Percentiles rank a stretch among this genome's conserved stretches.
Conservation (phyloP, 1,140 invertebrate species). For the Pseudoatta argentina region DNA sequence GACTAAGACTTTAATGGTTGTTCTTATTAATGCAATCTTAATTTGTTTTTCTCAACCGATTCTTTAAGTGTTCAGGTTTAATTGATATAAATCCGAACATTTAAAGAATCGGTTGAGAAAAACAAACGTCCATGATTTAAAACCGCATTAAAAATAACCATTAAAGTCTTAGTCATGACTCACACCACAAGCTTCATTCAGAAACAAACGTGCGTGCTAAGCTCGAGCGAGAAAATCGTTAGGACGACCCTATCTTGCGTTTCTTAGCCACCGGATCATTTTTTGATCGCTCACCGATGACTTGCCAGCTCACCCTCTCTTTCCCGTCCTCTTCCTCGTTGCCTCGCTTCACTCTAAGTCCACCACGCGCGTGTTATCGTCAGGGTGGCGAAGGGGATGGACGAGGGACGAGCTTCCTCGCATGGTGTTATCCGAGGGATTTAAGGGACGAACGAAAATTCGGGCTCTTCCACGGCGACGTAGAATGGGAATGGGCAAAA, state of each 20-base stretch:
- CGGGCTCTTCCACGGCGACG: conserved; percentile 65
- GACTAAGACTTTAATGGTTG: not conserved
- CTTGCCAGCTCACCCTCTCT: conserved; percentile 76
- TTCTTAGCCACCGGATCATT: conserved; percentile 74
- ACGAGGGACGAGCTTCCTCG: conserved; percentile 68
- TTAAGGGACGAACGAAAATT: conserved; percentile 80
- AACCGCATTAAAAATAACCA: conserved; percentile 3
- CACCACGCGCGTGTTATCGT: conserved; percentile 60
- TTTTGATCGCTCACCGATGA: conserved; percentile 80
- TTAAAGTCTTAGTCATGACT: conserved; percentile 9
- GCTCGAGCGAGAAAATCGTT: conserved; percentile 54
- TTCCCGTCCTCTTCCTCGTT: conserved; percentile 2
- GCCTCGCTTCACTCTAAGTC: conserved; percentile 66
- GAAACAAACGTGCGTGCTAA: conserved; percentile 1
- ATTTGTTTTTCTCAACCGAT: not conserved
- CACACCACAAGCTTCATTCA: not conserved
- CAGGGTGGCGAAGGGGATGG: conserved; percentile 54
- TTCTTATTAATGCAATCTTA: not conserved
- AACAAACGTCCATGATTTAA: not conserved
- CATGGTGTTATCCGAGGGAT: conserved; percentile 79
- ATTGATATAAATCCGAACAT: no score
- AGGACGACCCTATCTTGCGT: conserved; percentile 32
- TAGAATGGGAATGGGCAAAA: conserved; percentile 4
- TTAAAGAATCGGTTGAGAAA: not conserved
- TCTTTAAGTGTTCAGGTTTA: not conserved